Percentiles rank a stretch among this genome's conserved stretches.
Conservation (phyloP, 2,113 vertebrate species). For the Scomber colias region DNA sequence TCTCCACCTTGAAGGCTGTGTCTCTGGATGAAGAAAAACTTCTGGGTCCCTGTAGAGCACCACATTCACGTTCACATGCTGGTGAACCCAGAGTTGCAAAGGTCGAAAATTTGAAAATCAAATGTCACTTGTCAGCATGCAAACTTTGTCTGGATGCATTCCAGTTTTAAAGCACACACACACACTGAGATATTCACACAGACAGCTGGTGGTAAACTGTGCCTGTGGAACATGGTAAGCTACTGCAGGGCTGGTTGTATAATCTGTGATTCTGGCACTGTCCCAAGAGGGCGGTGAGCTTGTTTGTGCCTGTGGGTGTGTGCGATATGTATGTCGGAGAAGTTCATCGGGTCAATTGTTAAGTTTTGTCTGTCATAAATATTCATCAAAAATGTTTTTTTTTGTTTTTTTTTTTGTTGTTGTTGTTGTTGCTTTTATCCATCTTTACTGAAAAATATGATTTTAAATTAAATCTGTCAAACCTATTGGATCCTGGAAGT, state of each 20-base stretch:
- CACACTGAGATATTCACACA: conserved; percentile 2
- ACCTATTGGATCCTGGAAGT: not conserved
- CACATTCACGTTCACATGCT: conserved; percentile 21
- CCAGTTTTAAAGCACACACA: conserved; percentile 26
- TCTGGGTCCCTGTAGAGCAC: conserved; percentile 6
- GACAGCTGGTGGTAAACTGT: conserved; percentile 33
- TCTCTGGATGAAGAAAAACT: conserved; percentile 14
- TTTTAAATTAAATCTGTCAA: not conserved
- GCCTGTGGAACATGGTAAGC: conserved; percentile 42
- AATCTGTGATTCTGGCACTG: conserved; percentile 34
- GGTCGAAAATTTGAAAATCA: conserved; percentile 54
- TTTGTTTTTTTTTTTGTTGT: not conserved
- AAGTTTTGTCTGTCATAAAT: conserved; percentile 1
- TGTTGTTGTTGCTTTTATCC: too few species aligned
- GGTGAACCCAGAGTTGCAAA: conserved; percentile 42
- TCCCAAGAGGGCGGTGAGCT: not conserved
- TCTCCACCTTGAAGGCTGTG: not conserved
- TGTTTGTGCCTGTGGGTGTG: conserved; percentile 18
- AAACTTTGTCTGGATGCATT: conserved; percentile 19
- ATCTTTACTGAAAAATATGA: not conserved
- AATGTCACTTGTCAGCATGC: conserved; percentile 52
- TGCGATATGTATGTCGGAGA: conserved; percentile 6
- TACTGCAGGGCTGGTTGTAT: conserved; percentile 40
- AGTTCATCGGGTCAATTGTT: conserved; percentile 14
- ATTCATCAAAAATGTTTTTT: not conserved